Percentiles rank a stretch among this genome's conserved stretches.
Conservation (phyloP, 2,113 vertebrate genomes). For the Pelusios castaneus region DNA sequence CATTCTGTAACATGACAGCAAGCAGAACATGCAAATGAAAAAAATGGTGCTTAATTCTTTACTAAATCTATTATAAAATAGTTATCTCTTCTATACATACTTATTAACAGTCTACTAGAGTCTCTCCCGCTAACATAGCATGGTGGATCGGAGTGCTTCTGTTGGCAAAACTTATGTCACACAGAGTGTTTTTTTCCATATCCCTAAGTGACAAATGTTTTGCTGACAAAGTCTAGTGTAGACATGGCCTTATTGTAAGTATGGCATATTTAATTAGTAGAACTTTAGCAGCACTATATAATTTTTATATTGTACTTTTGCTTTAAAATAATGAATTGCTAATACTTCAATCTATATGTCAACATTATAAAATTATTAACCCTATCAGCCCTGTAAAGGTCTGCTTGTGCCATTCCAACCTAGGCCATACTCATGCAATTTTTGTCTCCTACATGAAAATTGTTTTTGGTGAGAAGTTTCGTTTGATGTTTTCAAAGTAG, state of each 20-base stretch:
- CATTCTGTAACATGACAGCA: neutral
- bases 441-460: neutral
- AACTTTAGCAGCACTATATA: neutral
- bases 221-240: no score
- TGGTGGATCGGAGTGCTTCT: no score
- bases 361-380: neutral
- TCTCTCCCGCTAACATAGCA: no score
- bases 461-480: neutral
- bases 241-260: neutral
- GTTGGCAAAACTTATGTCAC: no score
- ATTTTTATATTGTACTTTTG: neutral
- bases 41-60: neutral
- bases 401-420: neutral
- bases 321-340: neutral
- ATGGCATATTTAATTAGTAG: neutral
- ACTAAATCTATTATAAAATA: neutral
- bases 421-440: neutral
- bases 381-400: neutral
- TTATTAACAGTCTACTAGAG: neutral
- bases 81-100: fast-evolving
- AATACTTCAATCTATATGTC: neutral
- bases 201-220: no score
- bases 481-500: neutral
- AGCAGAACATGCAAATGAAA: neutral
- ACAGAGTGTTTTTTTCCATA: no score